Percentiles rank a stretch among this genome's conserved stretches.
Evolutionary conservation across 2,888 invertebrate genomes (phyloP).

Genomic region (Papilio gigon): DNA sequence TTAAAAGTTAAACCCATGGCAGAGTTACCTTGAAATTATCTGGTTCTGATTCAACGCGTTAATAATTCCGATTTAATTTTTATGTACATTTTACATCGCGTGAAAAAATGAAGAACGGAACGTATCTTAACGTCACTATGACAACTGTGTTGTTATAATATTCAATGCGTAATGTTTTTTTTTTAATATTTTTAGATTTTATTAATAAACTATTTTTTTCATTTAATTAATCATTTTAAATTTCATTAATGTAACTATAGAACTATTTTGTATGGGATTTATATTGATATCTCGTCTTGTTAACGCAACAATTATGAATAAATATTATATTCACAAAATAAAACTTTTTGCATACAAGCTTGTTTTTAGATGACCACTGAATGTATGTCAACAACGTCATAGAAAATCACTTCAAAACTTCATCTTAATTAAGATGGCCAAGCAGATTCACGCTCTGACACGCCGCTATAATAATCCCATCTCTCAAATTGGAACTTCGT

Average conservation of each 20-base stretch:
- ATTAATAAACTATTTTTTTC: no score
- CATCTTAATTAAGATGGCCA: slow-evolving; percentile 30
- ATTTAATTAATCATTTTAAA: no score
- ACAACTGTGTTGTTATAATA: no score
- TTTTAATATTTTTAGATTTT: no score
- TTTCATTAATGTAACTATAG: no score
- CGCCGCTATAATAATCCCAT: neutral
- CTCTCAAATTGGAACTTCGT: neutral
- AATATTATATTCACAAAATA: neutral
- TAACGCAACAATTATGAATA: neutral
- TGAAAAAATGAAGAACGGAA: neutral
- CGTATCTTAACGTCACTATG: neutral
- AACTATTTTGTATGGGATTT: neutral
- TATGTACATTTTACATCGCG: neutral
- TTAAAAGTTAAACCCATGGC: neutral
- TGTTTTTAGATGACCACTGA: slow-evolving; percentile 25
- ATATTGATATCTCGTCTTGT: neutral
- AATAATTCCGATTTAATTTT: neutral
- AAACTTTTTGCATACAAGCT: neutral
- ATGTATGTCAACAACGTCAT: slow-evolving; percentile 33
- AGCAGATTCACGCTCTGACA: slow-evolving; percentile 17
- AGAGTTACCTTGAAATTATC: neutral
- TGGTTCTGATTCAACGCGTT: neutral
- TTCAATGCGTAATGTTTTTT: no score
- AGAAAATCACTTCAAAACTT: slow-evolving; percentile 19